Evolutionary conservation across 2,113 vertebrate species (phyloP).

Genomic region (Takifugu flavidus): DNA sequence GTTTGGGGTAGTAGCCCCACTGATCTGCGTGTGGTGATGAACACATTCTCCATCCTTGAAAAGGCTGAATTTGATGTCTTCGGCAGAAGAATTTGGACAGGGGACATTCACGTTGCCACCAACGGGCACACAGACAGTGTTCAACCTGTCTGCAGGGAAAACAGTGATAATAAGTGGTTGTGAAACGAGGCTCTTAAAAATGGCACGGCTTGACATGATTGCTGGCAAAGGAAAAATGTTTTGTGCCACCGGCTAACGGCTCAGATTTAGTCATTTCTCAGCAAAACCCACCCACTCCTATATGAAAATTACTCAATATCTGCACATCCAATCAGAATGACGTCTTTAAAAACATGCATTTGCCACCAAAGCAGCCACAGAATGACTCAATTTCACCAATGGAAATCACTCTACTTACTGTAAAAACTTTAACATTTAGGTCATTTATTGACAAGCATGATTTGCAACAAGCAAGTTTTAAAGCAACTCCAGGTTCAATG

Average conservation of each 20-base stretch:
- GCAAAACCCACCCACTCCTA: slow-evolving; percentile 28
- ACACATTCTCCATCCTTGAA: accelerated
- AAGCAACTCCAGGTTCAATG: too few species aligned
- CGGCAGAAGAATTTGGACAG: not conserved
- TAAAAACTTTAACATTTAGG: not conserved
- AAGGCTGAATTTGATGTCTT: accelerated
- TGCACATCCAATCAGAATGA: slow-evolving; percentile 9
- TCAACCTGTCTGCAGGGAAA: slow-evolving; percentile 2
- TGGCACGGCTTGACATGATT: not conserved
- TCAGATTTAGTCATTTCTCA: slow-evolving; percentile 13
- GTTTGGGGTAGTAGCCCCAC: accelerated
- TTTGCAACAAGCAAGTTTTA: too few species aligned
- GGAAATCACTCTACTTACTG: not conserved
- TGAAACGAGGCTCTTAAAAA: not conserved
- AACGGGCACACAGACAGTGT: accelerated
- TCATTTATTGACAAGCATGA: too few species aligned
- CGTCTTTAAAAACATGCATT: slow-evolving; percentile 11
- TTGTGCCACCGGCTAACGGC: too few species aligned
- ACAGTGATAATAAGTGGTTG: not conserved
- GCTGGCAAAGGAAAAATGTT: not conserved
- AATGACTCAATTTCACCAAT: slow-evolving; percentile 1
- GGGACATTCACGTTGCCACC: not conserved
- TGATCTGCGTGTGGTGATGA: accelerated
- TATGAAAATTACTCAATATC: slow-evolving; percentile 24
- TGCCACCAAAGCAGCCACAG: slow-evolving; percentile 2